Base-by-base conservation (phyloP, 2,888 invertebrate genomes). In the Exocentrus adspersus region DNA sequence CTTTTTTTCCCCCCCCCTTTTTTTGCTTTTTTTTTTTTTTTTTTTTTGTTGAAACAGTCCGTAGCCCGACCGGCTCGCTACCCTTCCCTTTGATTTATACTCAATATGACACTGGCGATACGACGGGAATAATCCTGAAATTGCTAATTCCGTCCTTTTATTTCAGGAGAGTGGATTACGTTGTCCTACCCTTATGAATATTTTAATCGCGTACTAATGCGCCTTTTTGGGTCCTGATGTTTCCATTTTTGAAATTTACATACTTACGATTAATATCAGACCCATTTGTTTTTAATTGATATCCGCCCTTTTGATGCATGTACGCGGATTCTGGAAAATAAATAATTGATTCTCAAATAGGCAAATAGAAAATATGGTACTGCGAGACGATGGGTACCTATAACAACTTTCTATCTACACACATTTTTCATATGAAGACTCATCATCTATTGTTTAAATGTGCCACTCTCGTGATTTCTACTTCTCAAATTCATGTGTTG, bases 381-480 rank as follows among this genome's bases (percentile, higher is more conserved):
- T n/a, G n/a, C n/a, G n/a, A n/a, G n/a, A n/a, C n/a, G n/a, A n/a
- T 24, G 14, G 9, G n/a, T 32, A 32, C 28, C 2, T 24, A 46
- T 5, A 24, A 14, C 20, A 24, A 10, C 48, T 28, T 48, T 48
- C 28, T 24, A 24, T 30, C n/a, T n/a, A n/a, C n/a, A n/a, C n/a
- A 28, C 16, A 3, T 7, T 28, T 17, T 28, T 16, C 28, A 24
- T 16, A 9, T 30, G 48, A 28, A 14, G 16, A 14, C 17, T n/a
- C n/a, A n/a, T n/a, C n/a, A n/a, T n/a, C n/a, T 28, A 48, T 48
- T 48, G 48, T 48, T 48, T 5, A 48, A 48, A 24, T 48, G 20
- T 24, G 24, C 14, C 7, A 2, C n/a, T 37, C 37, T 37, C 37
- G n/a, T 12, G 37, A 37, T 37, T 37, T 37, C 37, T 37, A 37